Evolutionary conservation across 2,888 invertebrate genomes (phyloP).

Genomic region (Mythimna lalbum): DNA sequence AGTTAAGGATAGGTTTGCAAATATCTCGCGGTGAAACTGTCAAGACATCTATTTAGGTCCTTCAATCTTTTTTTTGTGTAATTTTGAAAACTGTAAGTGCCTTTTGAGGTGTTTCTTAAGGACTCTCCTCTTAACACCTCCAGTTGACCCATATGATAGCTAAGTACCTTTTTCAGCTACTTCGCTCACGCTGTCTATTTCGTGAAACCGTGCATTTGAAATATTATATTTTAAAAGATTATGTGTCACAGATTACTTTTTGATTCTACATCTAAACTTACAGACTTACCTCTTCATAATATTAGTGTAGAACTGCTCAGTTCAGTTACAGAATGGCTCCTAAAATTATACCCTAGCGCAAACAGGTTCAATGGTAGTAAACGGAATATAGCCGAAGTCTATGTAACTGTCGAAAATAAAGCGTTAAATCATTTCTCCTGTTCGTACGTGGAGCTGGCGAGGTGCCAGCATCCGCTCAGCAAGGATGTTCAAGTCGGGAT

Average conservation of each 20-base stretch:
- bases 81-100: too few relatives aligned
- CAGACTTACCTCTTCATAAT: neutral
- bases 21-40: too few relatives aligned
- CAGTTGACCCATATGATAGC: neutral
- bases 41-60: too few relatives aligned
- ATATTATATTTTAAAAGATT: too few relatives aligned
- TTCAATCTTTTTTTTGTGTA: too few relatives aligned
- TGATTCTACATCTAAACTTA: neutral
- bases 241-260: neutral
- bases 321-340: conserved; percentile 3
- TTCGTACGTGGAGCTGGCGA: conserved; percentile 55
- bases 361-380: conserved; percentile 30
- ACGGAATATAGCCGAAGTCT: conserved; percentile 37
- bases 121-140: neutral
- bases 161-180: neutral
- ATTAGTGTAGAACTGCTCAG: neutral
- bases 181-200: neutral
- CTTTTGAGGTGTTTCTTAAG: too few relatives aligned
- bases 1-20: too few relatives aligned
- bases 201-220: neutral
- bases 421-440: conserved; percentile 63
- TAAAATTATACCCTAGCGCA: conserved; percentile 14
- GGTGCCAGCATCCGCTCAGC: conserved; percentile 61
- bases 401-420: conserved; percentile 62
- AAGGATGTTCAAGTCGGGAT: conserved; percentile 61